Evolutionary conservation across 2,797 vertebrate species (phyloP).

Genomic region (Danio albolineatus): DNA sequence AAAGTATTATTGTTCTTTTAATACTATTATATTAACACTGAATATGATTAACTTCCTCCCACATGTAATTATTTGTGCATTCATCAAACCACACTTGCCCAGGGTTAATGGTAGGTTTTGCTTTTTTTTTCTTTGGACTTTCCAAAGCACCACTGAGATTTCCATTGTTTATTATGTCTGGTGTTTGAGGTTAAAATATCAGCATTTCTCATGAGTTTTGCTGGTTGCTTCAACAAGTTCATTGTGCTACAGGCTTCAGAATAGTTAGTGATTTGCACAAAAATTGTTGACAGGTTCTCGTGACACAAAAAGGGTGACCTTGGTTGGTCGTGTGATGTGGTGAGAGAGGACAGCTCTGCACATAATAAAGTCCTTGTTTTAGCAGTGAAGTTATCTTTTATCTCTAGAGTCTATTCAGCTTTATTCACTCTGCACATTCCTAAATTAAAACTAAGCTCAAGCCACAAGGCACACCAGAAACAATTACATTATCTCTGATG

Average conservation of each 20-base stretch:
- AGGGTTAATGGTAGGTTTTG: neutral
- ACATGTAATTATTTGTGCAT: conserved; percentile 20
- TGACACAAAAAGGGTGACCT: conserved; percentile 28
- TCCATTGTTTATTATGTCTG: neutral
- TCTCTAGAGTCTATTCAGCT: conserved; percentile 27
- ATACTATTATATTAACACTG: neutral
- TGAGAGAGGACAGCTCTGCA: neutral
- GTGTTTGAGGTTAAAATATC: conserved; percentile 14
- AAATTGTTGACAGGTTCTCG: conserved; percentile 9
- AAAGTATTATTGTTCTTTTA: neutral
- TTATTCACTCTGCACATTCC: conserved; percentile 33
- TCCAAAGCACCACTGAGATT: neutral
- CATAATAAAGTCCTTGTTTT: conserved; percentile 17
- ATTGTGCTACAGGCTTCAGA: neutral
- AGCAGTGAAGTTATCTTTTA: conserved; percentile 19
- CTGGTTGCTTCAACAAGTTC: neutral
- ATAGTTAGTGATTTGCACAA: conserved; percentile 22
- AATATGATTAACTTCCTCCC: conserved; percentile 21
- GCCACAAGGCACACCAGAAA: conserved; percentile 32
- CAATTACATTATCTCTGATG: conserved; percentile 14
- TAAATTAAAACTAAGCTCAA: conserved; percentile 32
- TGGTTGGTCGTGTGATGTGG: conserved; percentile 19
- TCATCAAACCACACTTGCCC: neutral
- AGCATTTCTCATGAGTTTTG: neutral
- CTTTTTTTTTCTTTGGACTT: neutral